Conservation (phyloP, 2,797 vertebrate genomes). For the Zenarchopterus dispar region DNA sequence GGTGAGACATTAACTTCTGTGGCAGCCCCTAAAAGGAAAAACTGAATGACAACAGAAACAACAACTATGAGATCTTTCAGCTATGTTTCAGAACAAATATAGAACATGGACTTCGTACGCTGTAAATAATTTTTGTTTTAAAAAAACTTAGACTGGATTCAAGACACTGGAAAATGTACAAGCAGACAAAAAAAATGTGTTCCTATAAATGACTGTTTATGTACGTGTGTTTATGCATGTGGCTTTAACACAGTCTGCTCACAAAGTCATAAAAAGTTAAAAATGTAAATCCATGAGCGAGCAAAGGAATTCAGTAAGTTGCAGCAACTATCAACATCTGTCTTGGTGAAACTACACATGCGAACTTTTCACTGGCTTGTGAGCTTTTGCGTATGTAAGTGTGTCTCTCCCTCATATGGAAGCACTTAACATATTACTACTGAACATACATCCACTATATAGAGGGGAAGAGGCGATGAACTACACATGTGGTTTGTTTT, state of each 20-base stretch:
- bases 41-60: too few species aligned
- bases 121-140: constrained; percentile 5
- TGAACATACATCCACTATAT: not conserved
- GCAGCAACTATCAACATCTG: constrained; percentile 69
- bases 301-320: constrained; percentile 24
- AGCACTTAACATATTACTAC: constrained; percentile 44
- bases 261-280: constrained; percentile 56
- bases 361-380: constrained; percentile 61
- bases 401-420: constrained; percentile 53
- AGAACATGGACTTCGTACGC: not conserved
- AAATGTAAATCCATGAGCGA: constrained; percentile 44
- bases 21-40: too few species aligned
- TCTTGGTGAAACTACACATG: constrained; percentile 77
- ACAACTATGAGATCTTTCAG: too few species aligned
- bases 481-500: constrained; percentile 59
- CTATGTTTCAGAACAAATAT: not conserved
- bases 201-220: constrained; percentile 37
- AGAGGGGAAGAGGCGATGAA: not conserved
- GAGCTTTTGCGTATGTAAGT: constrained; percentile 13
- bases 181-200: constrained; percentile 13
- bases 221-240: constrained; percentile 5
- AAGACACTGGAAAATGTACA: constrained; percentile 39
- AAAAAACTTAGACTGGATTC: not conserved
- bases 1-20: too few species aligned
- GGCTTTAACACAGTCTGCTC: constrained; percentile 47